Evolutionary conservation across 2,888 invertebrate genomes (phyloP).

Genomic region (Pteria penguin): DNA sequence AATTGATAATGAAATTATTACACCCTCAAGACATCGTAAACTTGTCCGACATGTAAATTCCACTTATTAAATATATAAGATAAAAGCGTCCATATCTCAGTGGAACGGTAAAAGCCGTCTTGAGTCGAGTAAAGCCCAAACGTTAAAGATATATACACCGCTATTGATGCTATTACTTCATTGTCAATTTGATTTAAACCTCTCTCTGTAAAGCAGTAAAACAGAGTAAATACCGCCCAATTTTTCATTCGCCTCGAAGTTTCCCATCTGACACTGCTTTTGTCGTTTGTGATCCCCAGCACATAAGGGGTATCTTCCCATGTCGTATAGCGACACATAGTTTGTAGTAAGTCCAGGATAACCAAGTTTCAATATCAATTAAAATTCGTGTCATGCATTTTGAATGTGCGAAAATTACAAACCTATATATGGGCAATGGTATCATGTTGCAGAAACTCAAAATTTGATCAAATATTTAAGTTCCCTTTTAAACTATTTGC

Average conservation of each 20-base stretch:
- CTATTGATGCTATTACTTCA: not conserved
- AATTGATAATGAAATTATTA: not conserved
- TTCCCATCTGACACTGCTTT: not conserved
- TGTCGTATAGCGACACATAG: not conserved
- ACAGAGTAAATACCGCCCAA: not conserved
- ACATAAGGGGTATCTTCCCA: not conserved
- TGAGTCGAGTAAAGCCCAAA: not conserved
- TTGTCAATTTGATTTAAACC: not conserved
- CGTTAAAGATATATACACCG: not conserved
- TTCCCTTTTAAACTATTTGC: not conserved
- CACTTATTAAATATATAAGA: not conserved
- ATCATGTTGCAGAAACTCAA: not conserved
- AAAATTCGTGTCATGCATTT: not conserved
- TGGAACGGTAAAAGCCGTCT: not conserved
- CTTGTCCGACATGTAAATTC: not conserved
- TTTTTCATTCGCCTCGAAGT: not conserved
- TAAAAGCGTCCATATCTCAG: not conserved
- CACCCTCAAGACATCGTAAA: not conserved
- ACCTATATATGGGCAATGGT: not conserved
- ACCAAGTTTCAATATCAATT: not conserved
- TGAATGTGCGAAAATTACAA: not conserved
- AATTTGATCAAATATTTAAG: not conserved
- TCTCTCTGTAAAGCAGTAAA: not conserved
- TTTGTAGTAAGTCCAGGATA: not conserved
- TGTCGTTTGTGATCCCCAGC: not conserved